A percentile compares a stretch with the other conserved stretches of the same genome.
phyloP scores from a whole-genome alignment of 2,888 invertebrate genomes.

The Saturnia pavonia region DNA sequence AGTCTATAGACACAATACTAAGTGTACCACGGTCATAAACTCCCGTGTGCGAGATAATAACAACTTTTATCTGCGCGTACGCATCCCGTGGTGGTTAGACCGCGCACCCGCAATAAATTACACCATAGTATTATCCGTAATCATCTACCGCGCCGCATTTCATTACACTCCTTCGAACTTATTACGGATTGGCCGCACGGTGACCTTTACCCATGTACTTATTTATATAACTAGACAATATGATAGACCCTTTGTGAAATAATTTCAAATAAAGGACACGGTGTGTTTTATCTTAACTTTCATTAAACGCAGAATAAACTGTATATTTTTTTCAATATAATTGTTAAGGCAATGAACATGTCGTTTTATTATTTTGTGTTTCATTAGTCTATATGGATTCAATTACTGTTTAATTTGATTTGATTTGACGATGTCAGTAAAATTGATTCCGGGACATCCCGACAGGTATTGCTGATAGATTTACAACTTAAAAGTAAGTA shows the following conservation, averaged over 20 bases:
- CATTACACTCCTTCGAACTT: constrained; percentile 59
- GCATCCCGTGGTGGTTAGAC: constrained; percentile 53
- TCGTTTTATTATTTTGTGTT: neutral
- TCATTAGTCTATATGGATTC: too few species aligned
- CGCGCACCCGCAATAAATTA: constrained; percentile 65
- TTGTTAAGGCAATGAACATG: neutral
- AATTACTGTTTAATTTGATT: too few species aligned
- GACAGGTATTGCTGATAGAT: too few species aligned
- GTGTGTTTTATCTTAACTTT: neutral
- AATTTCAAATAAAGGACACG: neutral
- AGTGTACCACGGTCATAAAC: neutral
- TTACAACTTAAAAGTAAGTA: too few species aligned
- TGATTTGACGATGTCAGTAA: too few species aligned
- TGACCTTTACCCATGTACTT: neutral
- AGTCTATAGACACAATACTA: neutral
- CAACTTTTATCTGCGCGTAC: constrained; percentile 64
- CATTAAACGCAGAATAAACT: neutral
- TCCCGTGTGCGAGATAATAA: constrained; percentile 56
- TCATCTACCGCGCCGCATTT: constrained; percentile 63
- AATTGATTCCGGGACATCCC: too few species aligned
- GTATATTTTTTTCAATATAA: neutral
- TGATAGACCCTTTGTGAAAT: neutral
- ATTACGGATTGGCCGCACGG: constrained; percentile 35
- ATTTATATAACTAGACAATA: constrained; percentile 6
- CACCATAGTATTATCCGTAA: constrained; percentile 67